phyloP scores from a whole-genome alignment of 2,797 vertebrate genomes.

The Karalla daura region DNA sequence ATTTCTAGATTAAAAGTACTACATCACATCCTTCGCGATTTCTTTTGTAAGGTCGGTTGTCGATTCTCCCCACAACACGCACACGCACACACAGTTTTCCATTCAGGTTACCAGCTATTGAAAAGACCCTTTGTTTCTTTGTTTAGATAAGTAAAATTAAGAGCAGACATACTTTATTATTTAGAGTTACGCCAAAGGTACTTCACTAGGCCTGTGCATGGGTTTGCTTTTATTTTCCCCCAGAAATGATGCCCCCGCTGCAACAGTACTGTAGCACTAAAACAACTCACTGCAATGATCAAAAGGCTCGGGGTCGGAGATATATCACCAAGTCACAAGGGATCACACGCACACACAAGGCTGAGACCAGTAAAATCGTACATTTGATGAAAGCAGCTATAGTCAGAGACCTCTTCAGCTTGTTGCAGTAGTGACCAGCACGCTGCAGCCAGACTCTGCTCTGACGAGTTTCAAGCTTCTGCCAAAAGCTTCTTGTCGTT shows the following conservation, averaged over 20 bases:
- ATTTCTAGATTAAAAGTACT: constrained; percentile 75
- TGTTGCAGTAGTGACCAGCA: constrained; percentile 79
- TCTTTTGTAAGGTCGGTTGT: constrained; percentile 68
- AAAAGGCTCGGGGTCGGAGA: constrained; percentile 69
- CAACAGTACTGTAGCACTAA: constrained; percentile 72
- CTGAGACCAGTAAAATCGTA: constrained; percentile 61
- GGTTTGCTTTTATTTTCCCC: constrained; percentile 62
- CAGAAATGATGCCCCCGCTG: constrained; percentile 59
- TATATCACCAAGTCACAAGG: constrained; percentile 74
- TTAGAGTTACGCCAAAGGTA: constrained; percentile 69
- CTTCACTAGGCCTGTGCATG: constrained; percentile 72
- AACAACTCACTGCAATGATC: constrained; percentile 76
- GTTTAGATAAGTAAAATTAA: constrained; percentile 65
- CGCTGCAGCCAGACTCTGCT: constrained; percentile 60
- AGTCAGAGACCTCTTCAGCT: constrained; percentile 37
- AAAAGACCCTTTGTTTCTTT: constrained; percentile 62
- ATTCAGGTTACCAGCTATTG: constrained; percentile 61
- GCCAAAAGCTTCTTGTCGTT: constrained; percentile 49
- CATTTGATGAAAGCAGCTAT: constrained; percentile 65
- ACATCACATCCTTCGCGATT: constrained; percentile 64
- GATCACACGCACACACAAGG: constrained; percentile 68
- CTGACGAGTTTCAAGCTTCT: constrained; percentile 51
- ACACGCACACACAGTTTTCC: constrained; percentile 66
- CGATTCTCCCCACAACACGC: constrained; percentile 55
- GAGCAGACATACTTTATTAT: constrained; percentile 67